Percentiles rank a stretch among this genome's conserved stretches.
Evolutionary conservation across 2,113 vertebrate genomes (phyloP).

Genomic region (Otolemur garnettii): DNA sequence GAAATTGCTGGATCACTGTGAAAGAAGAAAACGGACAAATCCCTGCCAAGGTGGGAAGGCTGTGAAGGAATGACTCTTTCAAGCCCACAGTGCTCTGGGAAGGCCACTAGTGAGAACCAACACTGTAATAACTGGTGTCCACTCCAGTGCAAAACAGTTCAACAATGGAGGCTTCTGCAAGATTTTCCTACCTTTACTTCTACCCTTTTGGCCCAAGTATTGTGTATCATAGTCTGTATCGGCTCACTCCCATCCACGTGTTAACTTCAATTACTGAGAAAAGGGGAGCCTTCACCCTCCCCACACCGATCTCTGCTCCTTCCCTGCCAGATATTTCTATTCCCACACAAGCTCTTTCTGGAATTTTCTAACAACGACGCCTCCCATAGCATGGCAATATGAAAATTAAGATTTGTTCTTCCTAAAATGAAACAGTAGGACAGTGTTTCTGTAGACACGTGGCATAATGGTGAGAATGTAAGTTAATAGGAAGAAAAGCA

Average conservation of each 20-base stretch:
- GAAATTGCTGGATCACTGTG: background rate
- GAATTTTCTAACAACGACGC: background rate
- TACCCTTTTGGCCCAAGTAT: background rate
- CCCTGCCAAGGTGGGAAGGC: background rate
- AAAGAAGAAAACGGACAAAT: background rate
- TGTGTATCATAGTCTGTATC: background rate
- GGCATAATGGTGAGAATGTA: background rate
- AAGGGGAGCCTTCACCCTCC: background rate
- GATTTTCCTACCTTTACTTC: background rate
- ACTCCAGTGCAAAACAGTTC: background rate
- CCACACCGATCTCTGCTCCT: background rate
- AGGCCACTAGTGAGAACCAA: background rate
- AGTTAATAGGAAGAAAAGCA: background rate
- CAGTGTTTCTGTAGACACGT: background rate
- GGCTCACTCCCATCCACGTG: background rate
- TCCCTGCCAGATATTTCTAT: background rate
- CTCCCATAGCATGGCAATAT: background rate
- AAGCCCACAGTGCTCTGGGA: background rate
- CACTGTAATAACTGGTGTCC: background rate
- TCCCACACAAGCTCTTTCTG: background rate
- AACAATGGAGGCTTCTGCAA: background rate
- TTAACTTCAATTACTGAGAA: background rate
- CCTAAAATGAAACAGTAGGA: conserved; percentile 17
- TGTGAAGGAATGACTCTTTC: background rate
- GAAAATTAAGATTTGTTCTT: background rate